These are phyloP conservation scores for Oxyruncus cristatus DNA, from an alignment of 2,113 vertebrate species.

Conservation along the genomic window DNA sequence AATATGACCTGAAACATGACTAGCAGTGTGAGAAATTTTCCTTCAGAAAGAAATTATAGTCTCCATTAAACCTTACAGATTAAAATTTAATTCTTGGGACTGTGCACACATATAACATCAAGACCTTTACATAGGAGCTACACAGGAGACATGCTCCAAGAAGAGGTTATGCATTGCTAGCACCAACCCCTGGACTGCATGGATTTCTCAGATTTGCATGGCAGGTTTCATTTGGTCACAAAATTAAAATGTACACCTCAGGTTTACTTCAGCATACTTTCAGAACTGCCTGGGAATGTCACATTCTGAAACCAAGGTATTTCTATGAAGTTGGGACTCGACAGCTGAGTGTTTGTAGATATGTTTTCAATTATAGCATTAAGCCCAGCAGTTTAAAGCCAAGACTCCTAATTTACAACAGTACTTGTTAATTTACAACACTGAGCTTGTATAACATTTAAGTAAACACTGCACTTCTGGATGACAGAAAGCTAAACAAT, in stretches of 20 bases:
- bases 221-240: background rate
- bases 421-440: slow-evolving; percentile 58
- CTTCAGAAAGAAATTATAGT: background rate
- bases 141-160: background rate
- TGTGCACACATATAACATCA: background rate
- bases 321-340: slow-evolving; percentile 16
- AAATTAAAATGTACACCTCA: background rate
- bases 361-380: slow-evolving; percentile 64
- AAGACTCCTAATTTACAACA: slow-evolving; percentile 63
- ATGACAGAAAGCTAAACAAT: slow-evolving; percentile 56
- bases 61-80: background rate
- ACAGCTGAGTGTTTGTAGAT: slow-evolving; percentile 52
- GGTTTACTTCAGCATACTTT: background rate
- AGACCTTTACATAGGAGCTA: background rate
- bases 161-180: background rate
- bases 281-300: background rate
- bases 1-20: background rate
- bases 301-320: slow-evolving; percentile 32
- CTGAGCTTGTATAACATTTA: slow-evolving; percentile 59
- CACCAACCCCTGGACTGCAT: background rate
- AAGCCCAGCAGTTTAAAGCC: slow-evolving; percentile 60
- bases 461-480: slow-evolving; percentile 64
- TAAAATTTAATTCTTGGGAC: background rate
- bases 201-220: background rate
- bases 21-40: background rate